Evolutionary conservation across 2,113 vertebrate genomes (phyloP).

Genomic region (Oryzias celebensis): DNA sequence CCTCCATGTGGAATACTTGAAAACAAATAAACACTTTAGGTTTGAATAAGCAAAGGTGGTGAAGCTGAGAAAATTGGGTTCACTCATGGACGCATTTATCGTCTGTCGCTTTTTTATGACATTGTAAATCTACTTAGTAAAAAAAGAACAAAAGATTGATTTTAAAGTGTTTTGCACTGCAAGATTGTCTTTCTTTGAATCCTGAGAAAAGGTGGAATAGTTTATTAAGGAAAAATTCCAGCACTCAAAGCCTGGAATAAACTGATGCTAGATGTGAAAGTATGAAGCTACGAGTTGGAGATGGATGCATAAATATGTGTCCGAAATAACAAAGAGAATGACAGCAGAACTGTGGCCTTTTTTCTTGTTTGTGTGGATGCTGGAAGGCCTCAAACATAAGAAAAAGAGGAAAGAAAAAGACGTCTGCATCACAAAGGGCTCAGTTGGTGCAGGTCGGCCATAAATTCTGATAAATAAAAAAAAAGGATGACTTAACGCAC

Average conservation of each 20-base stretch:
- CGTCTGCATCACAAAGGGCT: conserved; percentile 2
- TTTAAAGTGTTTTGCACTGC: conserved; percentile 4
- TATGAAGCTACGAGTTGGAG: conserved; percentile 18
- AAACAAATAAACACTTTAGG: conserved; percentile 16
- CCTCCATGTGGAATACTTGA: conserved; percentile 8
- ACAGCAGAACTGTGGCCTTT: conserved; percentile 36
- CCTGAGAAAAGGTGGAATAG: conserved; percentile 6
- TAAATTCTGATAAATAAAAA: conserved; percentile 21
- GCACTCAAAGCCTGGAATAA: conserved; percentile 10
- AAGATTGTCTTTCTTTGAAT: conserved; percentile 5
- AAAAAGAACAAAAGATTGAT: conserved; percentile 16
- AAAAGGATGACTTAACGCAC: conserved; percentile 41
- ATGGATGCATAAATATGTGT: conserved; percentile 1
- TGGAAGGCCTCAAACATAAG: conserved; percentile 9
- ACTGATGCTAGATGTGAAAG: conserved; percentile 7
- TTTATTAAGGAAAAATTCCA: conserved; percentile 44
- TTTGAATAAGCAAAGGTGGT: neutral
- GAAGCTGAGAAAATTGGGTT: conserved; percentile 15
- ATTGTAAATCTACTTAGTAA: neutral
- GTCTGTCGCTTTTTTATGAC: conserved; percentile 7
- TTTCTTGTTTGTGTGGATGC: conserved; percentile 15
- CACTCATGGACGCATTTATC: conserved; percentile 1
- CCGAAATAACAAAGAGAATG: conserved; percentile 30
- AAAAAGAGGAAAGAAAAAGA: conserved; percentile 4
- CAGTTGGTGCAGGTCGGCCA: neutral